Evolutionary conservation across 2,888 invertebrate genomes (phyloP), one percentile per base, ranked within the genome.

Genomic region (Coenonympha glycerion): DNA sequence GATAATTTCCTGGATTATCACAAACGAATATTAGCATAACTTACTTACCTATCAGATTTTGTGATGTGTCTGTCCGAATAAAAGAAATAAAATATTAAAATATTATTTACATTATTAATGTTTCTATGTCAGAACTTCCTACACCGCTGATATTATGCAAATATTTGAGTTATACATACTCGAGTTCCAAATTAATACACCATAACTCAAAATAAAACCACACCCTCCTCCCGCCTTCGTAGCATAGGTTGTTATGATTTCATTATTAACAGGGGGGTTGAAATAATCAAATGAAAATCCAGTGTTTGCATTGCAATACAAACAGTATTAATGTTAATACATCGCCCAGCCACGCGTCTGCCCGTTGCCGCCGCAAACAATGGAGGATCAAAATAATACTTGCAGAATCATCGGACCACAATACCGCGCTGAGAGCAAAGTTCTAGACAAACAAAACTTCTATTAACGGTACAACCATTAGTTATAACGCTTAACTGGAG

Each of bases 281-380:
- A 53, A 60, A 67, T 70, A 71, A 75, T 73, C 63, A 72, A 77
- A 72, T 73, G 66, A 70, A 72, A 75, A 73, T 71, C 66, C 62
- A 65, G 57, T 71, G 70, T 76, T 71, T 71, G 67, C 62, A 59
- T 61, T 63, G 61, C 60, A 63, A 61, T 59, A 59, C 62, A 61
- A 63, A 64, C 61, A 62, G 58, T 65, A 28, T 46, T 46, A 37
- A 28, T 37, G 58, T 60, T 61, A 67, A 73, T 73, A 73, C 73
- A 73, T 72, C 58, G 69, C 63, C 64, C 61, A 16, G 55, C 49
- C 53, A 53, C 58, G 52, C 53, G 56, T 42, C 48, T 49, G 50
- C 44, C 45, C 39, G 39, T 30, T 26, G 52, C 58, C 49, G 31
- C 19, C 36, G 60, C 57, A 60, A 69, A 75, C 70, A 74, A 75